Base-by-base conservation (phyloP, 2,797 vertebrate species). In the Enteromius paludinosus region DNA sequence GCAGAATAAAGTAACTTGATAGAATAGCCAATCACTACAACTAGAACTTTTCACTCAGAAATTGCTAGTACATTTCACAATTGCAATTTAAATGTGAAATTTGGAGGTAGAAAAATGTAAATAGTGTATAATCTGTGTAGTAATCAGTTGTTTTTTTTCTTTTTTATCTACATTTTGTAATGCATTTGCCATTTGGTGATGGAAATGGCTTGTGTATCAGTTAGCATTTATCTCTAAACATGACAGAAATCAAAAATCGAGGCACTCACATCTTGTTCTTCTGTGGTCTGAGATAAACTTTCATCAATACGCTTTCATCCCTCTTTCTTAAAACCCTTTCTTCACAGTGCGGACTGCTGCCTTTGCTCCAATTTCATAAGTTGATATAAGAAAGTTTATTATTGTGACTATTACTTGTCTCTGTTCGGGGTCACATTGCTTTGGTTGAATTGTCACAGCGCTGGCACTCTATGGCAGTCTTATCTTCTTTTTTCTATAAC, bases 401-500 rank as follows among this genome's bases (percentile, higher is more conserved):
- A 78, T 66, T 85, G 30, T 69, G 71, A 33, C 64, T 52, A 11
- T 41, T 18, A 65, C 18, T n/a, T 30, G 79, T 30, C 41, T 73
- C 68, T 75, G 45, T 49, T 76, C 79, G 64, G 45, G 52, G 35
- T 41, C 61, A 18, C 18, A 56, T 78, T 68, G 64, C 23, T 73
- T 65, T 75, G 69, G 52, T 64, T 82, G 43, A 62, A 78, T 56
- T 78, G 61, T 25, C 20, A 23, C 5, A 73, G 18, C 10, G 6
- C 20, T 20, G 28, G 71, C 28, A 35, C 30, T 77, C 7, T 14
- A 47, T 49, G 47, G 70, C 59, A 72, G 49, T 38, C 7, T 38
- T 2, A 41, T 76, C 56, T 80, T 56, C 35, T 18, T 52, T 28
- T 30, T 59, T 43, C 68, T 62, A 12, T 64, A 49, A 49, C 10